Conservation (phyloP, 1,140 invertebrate species). For the Meloidogyne hapla region DNA sequence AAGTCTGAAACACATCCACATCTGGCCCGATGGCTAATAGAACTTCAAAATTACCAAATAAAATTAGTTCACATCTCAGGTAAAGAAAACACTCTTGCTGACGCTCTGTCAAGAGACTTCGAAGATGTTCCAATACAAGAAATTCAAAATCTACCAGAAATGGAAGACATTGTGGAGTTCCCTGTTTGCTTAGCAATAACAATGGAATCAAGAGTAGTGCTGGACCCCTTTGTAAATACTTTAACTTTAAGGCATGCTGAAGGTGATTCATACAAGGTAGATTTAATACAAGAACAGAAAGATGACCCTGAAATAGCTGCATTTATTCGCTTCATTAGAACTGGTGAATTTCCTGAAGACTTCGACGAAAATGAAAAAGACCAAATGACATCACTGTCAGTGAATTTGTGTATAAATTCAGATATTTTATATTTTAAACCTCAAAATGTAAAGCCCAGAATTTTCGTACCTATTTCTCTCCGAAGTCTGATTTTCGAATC, state of each 20-base stretch:
- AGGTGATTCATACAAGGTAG: not conserved
- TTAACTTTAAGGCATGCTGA: not conserved
- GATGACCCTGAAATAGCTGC: not conserved
- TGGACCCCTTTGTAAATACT: not conserved
- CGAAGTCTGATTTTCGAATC: conserved; percentile 1
- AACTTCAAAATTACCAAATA: conserved; percentile 19
- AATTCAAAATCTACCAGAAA: not conserved
- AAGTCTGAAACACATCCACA: conserved; percentile 14
- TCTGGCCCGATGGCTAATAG: conserved; percentile 17
- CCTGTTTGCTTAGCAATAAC: conserved; percentile 18
- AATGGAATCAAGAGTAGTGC: not conserved
- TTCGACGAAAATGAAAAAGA: not conserved
- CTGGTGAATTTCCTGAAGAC: not conserved
- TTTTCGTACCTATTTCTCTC: conserved; percentile 8
- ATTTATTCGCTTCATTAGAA: not conserved
- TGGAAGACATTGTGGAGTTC: conserved; percentile 25
- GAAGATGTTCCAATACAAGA: not conserved
- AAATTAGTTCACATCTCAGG: conserved; percentile 25
- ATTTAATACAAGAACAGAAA: not conserved
- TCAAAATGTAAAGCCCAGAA: not conserved
- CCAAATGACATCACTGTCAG: not conserved
- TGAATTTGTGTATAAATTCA: not conserved
- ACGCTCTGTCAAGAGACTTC: conserved; percentile 2
- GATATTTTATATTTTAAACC: not conserved
- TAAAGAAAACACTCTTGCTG: conserved; percentile 8